phyloP scores from a whole-genome alignment of 1,140 invertebrate species.

The Micrasema longulum region DNA sequence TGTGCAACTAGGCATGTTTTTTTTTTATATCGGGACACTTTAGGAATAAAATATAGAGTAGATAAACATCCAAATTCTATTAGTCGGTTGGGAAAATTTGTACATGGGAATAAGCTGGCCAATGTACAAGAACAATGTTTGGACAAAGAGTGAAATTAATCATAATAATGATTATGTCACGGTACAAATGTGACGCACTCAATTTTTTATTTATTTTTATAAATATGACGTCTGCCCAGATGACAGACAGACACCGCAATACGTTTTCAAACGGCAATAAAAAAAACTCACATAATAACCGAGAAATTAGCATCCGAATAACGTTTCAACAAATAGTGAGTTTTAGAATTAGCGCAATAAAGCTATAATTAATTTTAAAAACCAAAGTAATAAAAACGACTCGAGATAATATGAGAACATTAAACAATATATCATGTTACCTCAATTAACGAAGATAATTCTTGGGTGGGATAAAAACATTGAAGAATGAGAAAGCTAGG shows the following conservation, averaged over 20 bases:
- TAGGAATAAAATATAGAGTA: no score
- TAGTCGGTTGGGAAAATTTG: background rate
- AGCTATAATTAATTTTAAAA: background rate
- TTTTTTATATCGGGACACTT: no score
- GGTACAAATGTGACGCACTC: background rate
- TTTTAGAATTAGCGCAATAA: background rate
- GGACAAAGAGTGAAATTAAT: no score
- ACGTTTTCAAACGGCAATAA: background rate
- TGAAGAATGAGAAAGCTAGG: no score
- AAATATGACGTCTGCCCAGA: no score
- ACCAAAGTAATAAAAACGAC: background rate
- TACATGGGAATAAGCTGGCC: background rate
- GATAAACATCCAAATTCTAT: no score
- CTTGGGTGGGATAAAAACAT: no score
- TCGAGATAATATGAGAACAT: background rate
- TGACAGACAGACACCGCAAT: no score
- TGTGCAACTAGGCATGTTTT: background rate
- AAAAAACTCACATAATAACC: background rate
- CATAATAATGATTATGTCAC: background rate
- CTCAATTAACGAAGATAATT: background rate
- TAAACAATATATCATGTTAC: background rate
- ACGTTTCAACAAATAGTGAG: background rate
- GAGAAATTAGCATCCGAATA: background rate
- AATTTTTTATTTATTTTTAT: background rate
- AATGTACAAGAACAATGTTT: background rate